Base-by-base conservation (phyloP, 2,113 vertebrate species). In the Rhadina sibilatrix region DNA sequence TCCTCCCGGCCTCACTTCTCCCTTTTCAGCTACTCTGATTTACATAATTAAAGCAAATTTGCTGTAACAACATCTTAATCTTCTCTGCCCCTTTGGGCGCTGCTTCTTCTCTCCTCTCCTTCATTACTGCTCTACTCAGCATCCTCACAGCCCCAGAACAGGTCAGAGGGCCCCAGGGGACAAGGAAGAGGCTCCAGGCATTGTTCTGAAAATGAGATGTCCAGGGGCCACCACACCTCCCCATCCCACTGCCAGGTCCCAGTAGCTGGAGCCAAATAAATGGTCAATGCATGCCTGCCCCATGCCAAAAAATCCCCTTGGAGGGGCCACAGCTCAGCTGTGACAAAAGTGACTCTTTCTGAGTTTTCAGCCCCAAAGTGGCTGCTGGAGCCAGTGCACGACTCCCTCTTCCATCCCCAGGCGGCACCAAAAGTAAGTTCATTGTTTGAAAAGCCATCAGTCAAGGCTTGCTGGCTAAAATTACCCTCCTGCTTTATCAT, bases 401-500 rank as follows among this genome's bases (percentile, higher is more conserved):
- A 35, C 77, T 96, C 88, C 66, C 63, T 66, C 79, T 78, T 69
- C 81, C 40, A 84, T 56, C 71, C 80, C 54, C 77, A 92, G 82
- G 93, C 33, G 57, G 90, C 88, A 68, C 93, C 64, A 52, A 91
- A 90, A 96, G 91, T 50, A 82, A 90, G 96, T 82, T 68, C 77
- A 65, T 95, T 96, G 95, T 95, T 96, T 97, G 50, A 83, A 85
- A 96, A 96, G 91, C 92, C 96, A 96, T 79, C 42, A 49, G 76
- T 95, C 76, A 77, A 94, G 79, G 92, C 96, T 97, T 92, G 74
- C 94, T 92, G 92, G 96, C 97, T 96, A 95, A 97, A 96, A 94
- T 97, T 78, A 68, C 95, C 90, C 84, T 96, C 93, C 90, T 56
- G 56, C 81, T 91, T 97, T 97, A 96, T 97, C 98, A 98, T 98